Conservation (phyloP, 2,888 invertebrate genomes). For the Phragmatobia fuliginosa region DNA sequence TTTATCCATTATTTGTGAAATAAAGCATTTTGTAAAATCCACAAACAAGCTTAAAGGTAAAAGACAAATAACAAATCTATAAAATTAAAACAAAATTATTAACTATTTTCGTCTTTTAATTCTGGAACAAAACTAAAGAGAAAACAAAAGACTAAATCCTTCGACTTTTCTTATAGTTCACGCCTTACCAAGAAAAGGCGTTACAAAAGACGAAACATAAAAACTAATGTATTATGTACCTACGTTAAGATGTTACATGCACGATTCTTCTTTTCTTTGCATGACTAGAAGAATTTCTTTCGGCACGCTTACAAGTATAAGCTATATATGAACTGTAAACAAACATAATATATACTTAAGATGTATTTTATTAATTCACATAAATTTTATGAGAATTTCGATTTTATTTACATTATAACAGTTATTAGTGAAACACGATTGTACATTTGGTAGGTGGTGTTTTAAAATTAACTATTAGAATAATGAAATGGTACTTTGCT, state of each 20-base stretch:
- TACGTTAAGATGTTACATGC: conserved; percentile 19
- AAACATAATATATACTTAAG: conserved; percentile 28
- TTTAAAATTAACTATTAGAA: conserved; percentile 7
- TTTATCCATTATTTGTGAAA: neutral
- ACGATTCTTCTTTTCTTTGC: conserved; percentile 14
- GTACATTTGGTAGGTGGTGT: too few relatives aligned
- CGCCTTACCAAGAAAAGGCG: conserved; percentile 15
- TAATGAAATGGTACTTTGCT: neutral
- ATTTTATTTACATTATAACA: too few relatives aligned
- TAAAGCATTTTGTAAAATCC: neutral
- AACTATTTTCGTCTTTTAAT: conserved; percentile 1
- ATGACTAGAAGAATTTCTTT: conserved; percentile 18
- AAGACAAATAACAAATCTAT: too few relatives aligned
- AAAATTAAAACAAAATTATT: too few relatives aligned
- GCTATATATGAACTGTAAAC: conserved; percentile 37
- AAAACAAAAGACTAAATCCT: conserved; percentile 23
- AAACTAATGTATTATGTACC: neutral
- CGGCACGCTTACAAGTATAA: conserved; percentile 11
- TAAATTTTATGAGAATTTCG: conserved; percentile 27
- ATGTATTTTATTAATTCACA: conserved; percentile 35
- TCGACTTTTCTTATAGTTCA: conserved; percentile 19
- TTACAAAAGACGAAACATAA: conserved; percentile 17
- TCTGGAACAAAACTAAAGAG: conserved; percentile 4
- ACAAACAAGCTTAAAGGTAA: neutral
- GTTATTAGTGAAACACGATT: too few relatives aligned